Evolutionary conservation across 2,113 vertebrate species (phyloP), one percentile per base, ranked within the genome.

Genomic region (Pogonocichla stellata): DNA sequence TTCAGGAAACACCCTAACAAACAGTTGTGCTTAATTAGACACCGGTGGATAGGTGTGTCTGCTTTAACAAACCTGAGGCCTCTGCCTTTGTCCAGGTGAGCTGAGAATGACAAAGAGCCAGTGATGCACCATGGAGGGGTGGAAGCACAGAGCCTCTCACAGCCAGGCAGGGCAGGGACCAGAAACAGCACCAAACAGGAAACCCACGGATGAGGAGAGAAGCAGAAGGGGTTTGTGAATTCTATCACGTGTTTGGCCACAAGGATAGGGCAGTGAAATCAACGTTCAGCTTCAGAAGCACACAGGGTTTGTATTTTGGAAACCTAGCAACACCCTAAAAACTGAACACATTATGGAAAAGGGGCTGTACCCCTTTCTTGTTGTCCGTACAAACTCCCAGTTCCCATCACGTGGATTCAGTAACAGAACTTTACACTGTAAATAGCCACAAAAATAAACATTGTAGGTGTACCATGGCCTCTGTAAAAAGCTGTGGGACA

Each of bases 401-500:
- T 14, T 85, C 57, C 38, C 43, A 40, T 23, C 48, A 47, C 1
- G 10, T 15, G 53, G 66, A 45, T 16, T 54, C 19, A 11, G 14
- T n/a, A 48, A 26, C 57, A 83, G 53, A 86, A 29, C 50, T 45
- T 74, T 43, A 28, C 14, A 29, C 5, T 77, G 51, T 10, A 17
- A 58, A 53, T 53, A 91, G 34, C 24, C 57, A 25, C 57, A 50
- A 48, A 95, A 84, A 54, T 12, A 19, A 81, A 34, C 65, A 78
- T 0, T 28, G 56, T 2, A 25, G 34, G 43, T 56, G 61, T 34
- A 11, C 15, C 26, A 3, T 0, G 2, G 57, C 40, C 69, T 53
- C 72, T 61, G 53, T 36, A n/a, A 56, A 61, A 70, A 56, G 65
- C 72, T 64, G 47, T 1, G 12, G 77, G 43, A 8, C 29, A 51